Conservation (phyloP, 1,140 invertebrate genomes). For the Drosophila repletoides region DNA sequence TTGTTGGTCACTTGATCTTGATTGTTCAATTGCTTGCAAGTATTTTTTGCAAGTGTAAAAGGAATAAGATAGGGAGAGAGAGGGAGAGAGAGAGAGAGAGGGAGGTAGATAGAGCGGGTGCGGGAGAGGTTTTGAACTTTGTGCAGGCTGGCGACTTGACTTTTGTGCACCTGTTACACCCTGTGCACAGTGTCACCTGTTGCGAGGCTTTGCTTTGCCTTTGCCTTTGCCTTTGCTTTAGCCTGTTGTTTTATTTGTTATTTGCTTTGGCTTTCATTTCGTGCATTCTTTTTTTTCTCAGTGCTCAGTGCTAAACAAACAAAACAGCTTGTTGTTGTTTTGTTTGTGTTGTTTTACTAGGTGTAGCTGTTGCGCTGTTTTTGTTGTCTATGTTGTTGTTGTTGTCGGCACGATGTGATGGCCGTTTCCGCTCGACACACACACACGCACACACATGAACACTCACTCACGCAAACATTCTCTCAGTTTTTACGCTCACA, state of each 20-base stretch:
- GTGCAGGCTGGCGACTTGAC: conserved; percentile 10
- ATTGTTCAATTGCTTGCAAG: conserved; percentile 4
- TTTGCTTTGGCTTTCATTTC: conserved; percentile 53
- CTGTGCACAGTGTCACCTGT: conserved; percentile 61
- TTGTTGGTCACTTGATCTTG: conserved; percentile 29
- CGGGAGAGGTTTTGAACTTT: conserved; percentile 32
- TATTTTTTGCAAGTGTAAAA: neutral
- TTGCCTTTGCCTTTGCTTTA: conserved; percentile 7
- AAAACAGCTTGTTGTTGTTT: conserved; percentile 69
- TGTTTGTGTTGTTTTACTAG: conserved; percentile 77
- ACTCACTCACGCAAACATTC: conserved; percentile 8
- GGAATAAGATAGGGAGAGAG: too few relatives aligned
- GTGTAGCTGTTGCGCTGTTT: conserved; percentile 40
- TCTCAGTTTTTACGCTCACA: conserved; percentile 11
- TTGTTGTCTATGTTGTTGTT: conserved; percentile 49
- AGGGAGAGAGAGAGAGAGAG: neutral
- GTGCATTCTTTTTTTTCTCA: conserved; percentile 49
- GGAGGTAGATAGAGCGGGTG: neutral
- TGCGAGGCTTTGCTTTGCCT: conserved; percentile 43
- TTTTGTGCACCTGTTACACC: conserved; percentile 59
- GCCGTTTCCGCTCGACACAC: conserved; percentile 79
- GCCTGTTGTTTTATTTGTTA: conserved; percentile 34
- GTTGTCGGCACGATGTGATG: conserved; percentile 69
- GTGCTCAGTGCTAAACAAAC: conserved; percentile 70
- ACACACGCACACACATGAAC: conserved; percentile 7